These are phyloP conservation scores for Athetis lepigone DNA, from an alignment of 2,888 invertebrate species.

Conservation along the genomic window DNA sequence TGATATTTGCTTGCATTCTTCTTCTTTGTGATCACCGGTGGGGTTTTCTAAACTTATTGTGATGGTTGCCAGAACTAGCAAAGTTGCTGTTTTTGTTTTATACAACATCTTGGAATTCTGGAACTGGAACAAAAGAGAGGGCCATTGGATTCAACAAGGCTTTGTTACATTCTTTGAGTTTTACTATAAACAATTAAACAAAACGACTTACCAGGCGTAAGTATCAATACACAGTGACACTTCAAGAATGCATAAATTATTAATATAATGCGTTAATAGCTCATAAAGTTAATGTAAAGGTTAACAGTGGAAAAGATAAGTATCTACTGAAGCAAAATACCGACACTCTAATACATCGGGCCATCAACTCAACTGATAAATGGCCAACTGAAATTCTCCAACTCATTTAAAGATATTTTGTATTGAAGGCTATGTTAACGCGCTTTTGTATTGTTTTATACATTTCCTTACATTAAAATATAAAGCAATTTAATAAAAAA, in stretches of 20 bases:
- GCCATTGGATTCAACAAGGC: constrained; percentile 22
- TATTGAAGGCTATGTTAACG: constrained; percentile 11
- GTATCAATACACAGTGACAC: constrained; percentile 37
- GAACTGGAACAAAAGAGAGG: constrained; percentile 39
- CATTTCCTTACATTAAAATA: too few relatives aligned
- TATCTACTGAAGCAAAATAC: constrained; percentile 19
- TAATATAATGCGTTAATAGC: constrained; percentile 23
- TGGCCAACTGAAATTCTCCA: constrained; percentile 54
- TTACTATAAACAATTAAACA: neutral
- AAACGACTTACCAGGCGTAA: constrained; percentile 55
- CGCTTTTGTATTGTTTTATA: constrained; percentile 6
- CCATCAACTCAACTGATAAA: constrained; percentile 51
- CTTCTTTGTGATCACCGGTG: constrained; percentile 50
- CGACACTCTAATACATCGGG: constrained; percentile 24
- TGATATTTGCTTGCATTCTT: constrained; percentile 65
- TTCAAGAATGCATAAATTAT: constrained; percentile 35
- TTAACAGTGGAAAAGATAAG: constrained; percentile 45
- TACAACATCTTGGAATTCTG: constrained; percentile 43
- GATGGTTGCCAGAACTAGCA: constrained; percentile 45
- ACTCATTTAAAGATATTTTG: constrained; percentile 23
- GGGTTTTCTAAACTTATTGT: constrained; percentile 37
- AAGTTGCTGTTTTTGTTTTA: constrained; percentile 42
- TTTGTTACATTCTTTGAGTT: constrained; percentile 19
- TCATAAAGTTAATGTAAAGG: constrained; percentile 45
- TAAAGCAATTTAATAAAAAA: too few relatives aligned